Conservation (phyloP, 2,113 vertebrate species). For the Odontophorus gujanensis region DNA sequence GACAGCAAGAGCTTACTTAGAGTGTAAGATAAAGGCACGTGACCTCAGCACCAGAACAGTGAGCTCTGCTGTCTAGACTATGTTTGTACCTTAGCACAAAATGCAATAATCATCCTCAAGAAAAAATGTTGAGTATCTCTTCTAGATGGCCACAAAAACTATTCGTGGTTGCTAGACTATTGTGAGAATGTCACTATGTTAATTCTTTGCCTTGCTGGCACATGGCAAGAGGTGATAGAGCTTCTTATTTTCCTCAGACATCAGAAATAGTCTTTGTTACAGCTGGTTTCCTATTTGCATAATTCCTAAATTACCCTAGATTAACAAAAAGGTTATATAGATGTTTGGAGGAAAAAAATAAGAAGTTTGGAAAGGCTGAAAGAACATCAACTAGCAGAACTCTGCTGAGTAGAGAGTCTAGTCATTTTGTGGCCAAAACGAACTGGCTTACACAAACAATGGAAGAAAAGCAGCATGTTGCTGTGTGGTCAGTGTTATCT, state of each 20-base stretch:
- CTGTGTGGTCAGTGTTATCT: rapidly evolving
- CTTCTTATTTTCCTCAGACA: neutral
- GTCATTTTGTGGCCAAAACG: neutral
- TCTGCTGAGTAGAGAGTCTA: neutral
- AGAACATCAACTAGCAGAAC: neutral
- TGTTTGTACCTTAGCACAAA: neutral
- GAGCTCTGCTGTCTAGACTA: neutral
- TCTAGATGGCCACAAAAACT: neutral
- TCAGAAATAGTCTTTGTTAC: neutral
- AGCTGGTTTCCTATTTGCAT: neutral
- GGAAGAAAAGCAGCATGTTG: neutral
- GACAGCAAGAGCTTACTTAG: neutral
- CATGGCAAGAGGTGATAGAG: neutral
- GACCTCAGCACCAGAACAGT: neutral
- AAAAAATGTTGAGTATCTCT: neutral
- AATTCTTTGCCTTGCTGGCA: neutral
- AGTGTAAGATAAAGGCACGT: neutral
- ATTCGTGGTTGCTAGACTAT: neutral
- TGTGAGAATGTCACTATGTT: neutral
- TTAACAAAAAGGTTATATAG: neutral
- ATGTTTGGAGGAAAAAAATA: neutral
- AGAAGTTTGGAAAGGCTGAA: neutral
- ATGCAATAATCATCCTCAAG: neutral
- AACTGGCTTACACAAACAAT: neutral
- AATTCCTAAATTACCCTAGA: neutral